Evolutionary conservation across 2,888 invertebrate species (phyloP).

Genomic region (Xestobium rufovillosum): DNA sequence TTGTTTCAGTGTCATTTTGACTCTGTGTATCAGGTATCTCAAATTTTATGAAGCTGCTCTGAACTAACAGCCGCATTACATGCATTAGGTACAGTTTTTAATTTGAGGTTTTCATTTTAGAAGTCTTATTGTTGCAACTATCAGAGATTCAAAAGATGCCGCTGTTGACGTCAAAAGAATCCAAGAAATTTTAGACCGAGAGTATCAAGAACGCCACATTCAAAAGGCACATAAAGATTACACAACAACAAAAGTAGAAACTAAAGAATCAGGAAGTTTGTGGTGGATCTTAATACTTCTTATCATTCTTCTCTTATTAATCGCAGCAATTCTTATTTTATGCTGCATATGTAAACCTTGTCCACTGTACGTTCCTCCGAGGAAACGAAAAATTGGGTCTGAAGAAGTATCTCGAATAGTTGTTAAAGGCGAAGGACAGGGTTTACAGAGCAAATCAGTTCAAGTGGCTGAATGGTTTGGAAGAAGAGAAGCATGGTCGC

Average conservation of each 20-base stretch:
- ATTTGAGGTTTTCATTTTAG: conserved; percentile 44
- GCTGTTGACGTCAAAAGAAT: conserved; percentile 67
- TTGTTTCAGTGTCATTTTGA: too few species aligned
- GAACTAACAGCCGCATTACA: too few species aligned
- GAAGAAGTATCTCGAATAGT: conserved; percentile 69
- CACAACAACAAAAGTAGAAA: conserved; percentile 19
- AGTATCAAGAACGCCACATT: conserved; percentile 16
- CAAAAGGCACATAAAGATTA: conserved; percentile 17
- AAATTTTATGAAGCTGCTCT: too few species aligned
- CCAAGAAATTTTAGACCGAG: conserved; percentile 49
- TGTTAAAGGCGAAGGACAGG: conserved; percentile 57
- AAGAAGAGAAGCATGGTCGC: conserved; percentile 80
- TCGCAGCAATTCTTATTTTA: conserved; percentile 63
- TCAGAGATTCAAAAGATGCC: conserved; percentile 56
- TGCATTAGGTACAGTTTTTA: too few species aligned
- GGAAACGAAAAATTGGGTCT: conserved; percentile 67
- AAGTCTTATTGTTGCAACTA: conserved; percentile 65
- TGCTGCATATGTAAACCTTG: conserved; percentile 82
- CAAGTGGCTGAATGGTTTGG: conserved; percentile 70
- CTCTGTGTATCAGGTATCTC: too few species aligned
- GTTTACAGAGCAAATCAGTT: conserved; percentile 62
- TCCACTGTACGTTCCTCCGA: conserved; percentile 71
- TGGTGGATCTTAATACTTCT: conserved; percentile 71
- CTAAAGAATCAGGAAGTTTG: conserved; percentile 52
- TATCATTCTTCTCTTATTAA: conserved; percentile 64